Evolutionary conservation across 2,113 vertebrate species (phyloP), one percentile per base, ranked within the genome.

Genomic region (Vimba vimba): DNA sequence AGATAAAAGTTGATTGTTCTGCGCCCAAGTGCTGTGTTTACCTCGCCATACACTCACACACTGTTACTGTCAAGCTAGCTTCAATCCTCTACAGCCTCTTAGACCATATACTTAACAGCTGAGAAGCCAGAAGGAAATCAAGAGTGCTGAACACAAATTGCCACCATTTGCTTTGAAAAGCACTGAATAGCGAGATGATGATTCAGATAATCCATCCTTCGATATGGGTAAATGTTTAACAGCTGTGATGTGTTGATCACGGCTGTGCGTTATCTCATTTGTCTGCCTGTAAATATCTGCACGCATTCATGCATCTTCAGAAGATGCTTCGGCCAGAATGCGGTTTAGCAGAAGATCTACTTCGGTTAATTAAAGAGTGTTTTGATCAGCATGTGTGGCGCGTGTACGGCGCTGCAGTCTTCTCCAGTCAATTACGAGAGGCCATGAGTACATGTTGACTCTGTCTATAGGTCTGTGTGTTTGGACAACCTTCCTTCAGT

Each of bases 171-270:
- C 66, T 71, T 71, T 55, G 66, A 83, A 83, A 83, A 33, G 47
- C 21, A 17, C 47, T 19, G 82, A 83, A 59, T 59, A 33, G 30
- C 4, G 13, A 83, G 68, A 83, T 83, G 68, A 83, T 73, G 68
- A 83, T 73, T 8, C 50, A 73, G 50, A 83, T 83, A 73, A 74
- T 83, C 82, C 82, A 55, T 73, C 64, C 68, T 83, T 73, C 45
- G 27, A 83, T 83, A 74, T 59, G 68, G 23, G 68, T 15, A 59
- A 83, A 83, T 71, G 82, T 59, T 83, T 27, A 83, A 71, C 68
- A 83, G 82, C 82, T 83, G 82, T 83, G 80, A 55, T 69, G 27
- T n/a, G n/a, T 69, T 82, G 80, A 82, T 68, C 33, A 69, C 23
- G 25, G 47, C 45, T 25, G 11, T 69, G 50, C 13, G 9, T 83